phyloP scores from a whole-genome alignment of 2,113 vertebrate species.

The Etheostoma spectabile region DNA sequence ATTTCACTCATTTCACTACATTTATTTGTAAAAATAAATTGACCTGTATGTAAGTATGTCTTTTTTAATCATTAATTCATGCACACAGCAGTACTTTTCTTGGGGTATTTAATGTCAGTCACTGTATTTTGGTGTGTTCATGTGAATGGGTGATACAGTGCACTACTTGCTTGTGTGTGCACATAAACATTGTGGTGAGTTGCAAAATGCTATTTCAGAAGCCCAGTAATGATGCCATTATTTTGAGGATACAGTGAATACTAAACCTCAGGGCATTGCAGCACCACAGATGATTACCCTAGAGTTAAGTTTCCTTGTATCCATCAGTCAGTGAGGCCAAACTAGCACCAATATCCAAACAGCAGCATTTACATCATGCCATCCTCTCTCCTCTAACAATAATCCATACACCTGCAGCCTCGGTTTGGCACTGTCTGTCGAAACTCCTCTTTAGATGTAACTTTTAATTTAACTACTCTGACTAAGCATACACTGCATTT shows the following conservation, averaged over 20 bases:
- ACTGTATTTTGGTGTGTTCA: background rate
- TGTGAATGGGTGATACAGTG: background rate
- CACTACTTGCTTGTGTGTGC: background rate
- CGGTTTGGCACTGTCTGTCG: constrained; percentile 20
- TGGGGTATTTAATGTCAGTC: constrained; percentile 4
- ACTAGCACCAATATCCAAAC: constrained; percentile 39
- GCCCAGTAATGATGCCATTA: constrained; percentile 66
- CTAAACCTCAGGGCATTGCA: constrained; percentile 60
- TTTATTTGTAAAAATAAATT: background rate
- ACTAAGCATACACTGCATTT: constrained; percentile 67
- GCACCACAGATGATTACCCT: constrained; percentile 56
- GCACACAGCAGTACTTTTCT: background rate
- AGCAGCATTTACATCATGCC: constrained; percentile 42
- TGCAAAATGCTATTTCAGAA: constrained; percentile 53
- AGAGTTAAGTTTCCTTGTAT: constrained; percentile 57
- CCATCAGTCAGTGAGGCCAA: constrained; percentile 59
- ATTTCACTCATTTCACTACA: background rate
- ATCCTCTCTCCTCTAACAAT: constrained; percentile 37
- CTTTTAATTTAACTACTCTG: constrained; percentile 70
- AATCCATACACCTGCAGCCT: constrained; percentile 60
- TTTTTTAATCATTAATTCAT: constrained; percentile 4
- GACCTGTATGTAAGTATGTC: too few species aligned
- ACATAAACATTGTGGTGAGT: background rate
- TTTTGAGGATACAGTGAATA: constrained; percentile 50
- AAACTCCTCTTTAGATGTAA: constrained; percentile 37